Base-by-base conservation (phyloP, 2,888 invertebrate genomes). In the Sarcophaga rosellei region DNA sequence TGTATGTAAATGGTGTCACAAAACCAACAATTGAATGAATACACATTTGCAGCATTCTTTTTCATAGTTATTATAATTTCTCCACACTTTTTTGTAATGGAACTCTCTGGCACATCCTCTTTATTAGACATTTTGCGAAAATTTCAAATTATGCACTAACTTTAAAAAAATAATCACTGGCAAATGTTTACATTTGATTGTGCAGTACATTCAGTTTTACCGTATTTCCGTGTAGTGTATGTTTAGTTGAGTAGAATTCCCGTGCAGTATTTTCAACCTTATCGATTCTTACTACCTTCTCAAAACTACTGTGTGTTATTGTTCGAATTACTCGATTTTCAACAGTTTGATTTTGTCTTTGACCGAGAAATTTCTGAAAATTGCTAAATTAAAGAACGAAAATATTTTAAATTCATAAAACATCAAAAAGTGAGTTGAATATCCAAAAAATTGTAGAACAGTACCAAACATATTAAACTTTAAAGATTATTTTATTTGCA, bases 11-110 rank as follows among this genome's bases (percentile, higher is more conserved):
- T 84, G n/a, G 88, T 86, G 62, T 81, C 68, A 78, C 88, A 88
- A 79, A 86, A 87, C 74, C 80, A 81, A 63, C 88, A 88, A 80
- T 81, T 88, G 23, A 88, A 81, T 23, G 85, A 84, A 77, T 83
- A 88, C 57, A 81, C 59, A 76, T 84, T 82, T 65, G 83, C 87
- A 2, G 87, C 84, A 72, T 86, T 83, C 59, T 84, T 61, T 35
- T 88, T 77, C 23, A 85, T 66, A 10, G 85, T 83, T 11, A 87
- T 86, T 53, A 81, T 74, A 35, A 88, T 84, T 81, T 88, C 88
- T 4, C 88, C 88, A 59, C 88, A 88, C 81, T 86, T 87, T 81
- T 69, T 84, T 6, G 53, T 65, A 1, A 82, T 17, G 2, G n/a
- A 35, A 23, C 69, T 59, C 35, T 20, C 45, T 17, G 47, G 57